phyloP scores from a whole-genome alignment of 2,113 vertebrate species.

The Halcyon malimbica region DNA sequence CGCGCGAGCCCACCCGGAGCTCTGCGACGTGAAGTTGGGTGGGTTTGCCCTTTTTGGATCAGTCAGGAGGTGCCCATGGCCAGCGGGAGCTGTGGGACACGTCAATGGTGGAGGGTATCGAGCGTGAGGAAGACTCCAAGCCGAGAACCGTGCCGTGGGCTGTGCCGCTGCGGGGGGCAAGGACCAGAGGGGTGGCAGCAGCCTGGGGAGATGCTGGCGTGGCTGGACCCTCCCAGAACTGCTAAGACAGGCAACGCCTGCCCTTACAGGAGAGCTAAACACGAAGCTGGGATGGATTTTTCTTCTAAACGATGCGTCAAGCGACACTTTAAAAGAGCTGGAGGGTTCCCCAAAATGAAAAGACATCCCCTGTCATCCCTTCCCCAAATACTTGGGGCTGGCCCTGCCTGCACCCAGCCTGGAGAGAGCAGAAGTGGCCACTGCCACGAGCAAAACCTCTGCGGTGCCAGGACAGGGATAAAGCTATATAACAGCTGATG shows the following conservation, averaged over 20 bases:
- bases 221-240: background rate
- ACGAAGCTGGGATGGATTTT: background rate
- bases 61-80: background rate
- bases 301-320: background rate
- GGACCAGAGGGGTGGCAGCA: background rate
- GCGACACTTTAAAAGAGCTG: background rate
- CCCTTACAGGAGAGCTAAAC: background rate
- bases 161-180: background rate
- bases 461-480: background rate
- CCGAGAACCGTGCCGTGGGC: background rate
- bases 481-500: constrained; percentile 5
- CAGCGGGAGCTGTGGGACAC: background rate
- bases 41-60: background rate
- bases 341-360: background rate
- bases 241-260: background rate
- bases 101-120: background rate
- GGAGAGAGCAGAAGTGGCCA: background rate
- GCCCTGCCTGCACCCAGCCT: background rate
- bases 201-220: background rate
- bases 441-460: background rate
- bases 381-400: background rate
- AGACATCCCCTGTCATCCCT: background rate
- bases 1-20: background rate
- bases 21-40: background rate
- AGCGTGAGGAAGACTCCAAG: constrained; percentile 45